Conservation (phyloP, 2,888 invertebrate species). For the Ophion ellenae region DNA sequence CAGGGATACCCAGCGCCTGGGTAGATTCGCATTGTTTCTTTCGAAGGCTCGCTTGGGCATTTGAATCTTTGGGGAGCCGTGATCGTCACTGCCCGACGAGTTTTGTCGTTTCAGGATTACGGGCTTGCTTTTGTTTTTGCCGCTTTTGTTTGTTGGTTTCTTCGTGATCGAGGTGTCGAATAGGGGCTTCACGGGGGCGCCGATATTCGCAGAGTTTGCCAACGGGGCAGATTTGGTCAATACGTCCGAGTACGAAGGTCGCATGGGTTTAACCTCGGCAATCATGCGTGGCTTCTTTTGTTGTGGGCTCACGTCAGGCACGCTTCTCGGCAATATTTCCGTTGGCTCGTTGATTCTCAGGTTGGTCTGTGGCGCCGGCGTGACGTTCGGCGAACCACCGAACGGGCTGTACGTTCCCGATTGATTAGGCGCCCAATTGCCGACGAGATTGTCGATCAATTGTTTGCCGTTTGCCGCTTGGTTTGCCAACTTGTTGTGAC, state of each 20-base stretch:
- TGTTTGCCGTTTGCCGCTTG: constrained; percentile 83
- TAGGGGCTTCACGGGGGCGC: constrained; percentile 49
- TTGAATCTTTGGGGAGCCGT: constrained; percentile 81
- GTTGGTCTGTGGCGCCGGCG: constrained; percentile 75
- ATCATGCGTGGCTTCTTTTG: constrained; percentile 89
- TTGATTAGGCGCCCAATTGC: constrained; percentile 90
- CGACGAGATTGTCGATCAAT: constrained; percentile 89
- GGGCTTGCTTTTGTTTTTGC: constrained; percentile 83
- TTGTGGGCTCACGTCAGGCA: constrained; percentile 48
- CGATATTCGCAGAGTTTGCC: constrained; percentile 77
- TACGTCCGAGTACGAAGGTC: constrained; percentile 94
- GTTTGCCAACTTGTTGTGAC: constrained; percentile 68
- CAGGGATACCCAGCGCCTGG: constrained; percentile 84
- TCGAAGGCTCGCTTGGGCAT: constrained; percentile 80
- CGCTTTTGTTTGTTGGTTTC: constrained; percentile 78
- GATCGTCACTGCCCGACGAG: constrained; percentile 85
- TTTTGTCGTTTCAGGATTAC: constrained; percentile 84
- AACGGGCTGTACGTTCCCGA: constrained; percentile 91
- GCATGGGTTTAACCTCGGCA: constrained; percentile 94
- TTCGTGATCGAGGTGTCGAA: constrained; percentile 57
- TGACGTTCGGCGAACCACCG: constrained; percentile 84
- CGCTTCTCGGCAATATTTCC: constrained; percentile 76
- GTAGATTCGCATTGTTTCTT: constrained; percentile 82
- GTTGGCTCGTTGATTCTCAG: constrained; percentile 71
- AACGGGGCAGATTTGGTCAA: constrained; percentile 88